Evolutionary conservation across 2,888 invertebrate genomes (phyloP).

Genomic region (Prosopocoilus inquinatus): DNA sequence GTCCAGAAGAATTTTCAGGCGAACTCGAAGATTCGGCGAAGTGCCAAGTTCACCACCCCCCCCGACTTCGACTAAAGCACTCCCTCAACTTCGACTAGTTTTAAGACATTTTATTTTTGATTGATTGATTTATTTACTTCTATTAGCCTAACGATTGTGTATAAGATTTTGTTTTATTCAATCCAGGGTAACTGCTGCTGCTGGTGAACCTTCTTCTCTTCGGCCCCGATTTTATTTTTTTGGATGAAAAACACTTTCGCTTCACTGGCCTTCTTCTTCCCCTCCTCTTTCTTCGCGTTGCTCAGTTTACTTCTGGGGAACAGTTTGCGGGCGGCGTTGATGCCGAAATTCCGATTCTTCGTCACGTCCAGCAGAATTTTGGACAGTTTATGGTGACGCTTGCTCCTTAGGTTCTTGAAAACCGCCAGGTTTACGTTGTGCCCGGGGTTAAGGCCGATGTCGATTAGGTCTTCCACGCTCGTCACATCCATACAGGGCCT

Average conservation of each 20-base stretch:
- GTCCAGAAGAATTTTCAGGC: slow-evolving; percentile 39
- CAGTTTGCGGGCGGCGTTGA: slow-evolving; percentile 39
- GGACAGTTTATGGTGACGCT: slow-evolving; percentile 40
- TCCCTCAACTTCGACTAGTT: no score
- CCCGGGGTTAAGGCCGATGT: slow-evolving; percentile 70
- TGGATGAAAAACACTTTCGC: slow-evolving; percentile 8
- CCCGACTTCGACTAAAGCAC: no score
- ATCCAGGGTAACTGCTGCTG: no score
- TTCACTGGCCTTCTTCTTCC: slow-evolving; percentile 25
- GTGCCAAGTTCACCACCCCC: no score
- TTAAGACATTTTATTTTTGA: no score
- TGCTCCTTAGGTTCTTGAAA: slow-evolving; percentile 42
- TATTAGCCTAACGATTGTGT: no score
- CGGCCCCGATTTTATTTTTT: not conserved
- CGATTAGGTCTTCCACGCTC: slow-evolving; percentile 39
- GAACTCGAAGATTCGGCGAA: no score
- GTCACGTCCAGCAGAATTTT: slow-evolving; percentile 37
- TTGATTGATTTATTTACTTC: no score
- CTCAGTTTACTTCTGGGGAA: slow-evolving; percentile 31
- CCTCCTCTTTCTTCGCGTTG: slow-evolving; percentile 5
- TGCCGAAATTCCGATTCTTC: slow-evolving; percentile 44
- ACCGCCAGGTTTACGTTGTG: slow-evolving; percentile 55
- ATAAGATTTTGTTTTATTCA: no score
- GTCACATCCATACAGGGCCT: slow-evolving; percentile 57
- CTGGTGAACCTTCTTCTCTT: no score